Evolutionary conservation across 30 jellyfish, hydroid and myxozoan genomes (phyloP).

Genomic region (Chrysaora quinquecirrha): DNA sequence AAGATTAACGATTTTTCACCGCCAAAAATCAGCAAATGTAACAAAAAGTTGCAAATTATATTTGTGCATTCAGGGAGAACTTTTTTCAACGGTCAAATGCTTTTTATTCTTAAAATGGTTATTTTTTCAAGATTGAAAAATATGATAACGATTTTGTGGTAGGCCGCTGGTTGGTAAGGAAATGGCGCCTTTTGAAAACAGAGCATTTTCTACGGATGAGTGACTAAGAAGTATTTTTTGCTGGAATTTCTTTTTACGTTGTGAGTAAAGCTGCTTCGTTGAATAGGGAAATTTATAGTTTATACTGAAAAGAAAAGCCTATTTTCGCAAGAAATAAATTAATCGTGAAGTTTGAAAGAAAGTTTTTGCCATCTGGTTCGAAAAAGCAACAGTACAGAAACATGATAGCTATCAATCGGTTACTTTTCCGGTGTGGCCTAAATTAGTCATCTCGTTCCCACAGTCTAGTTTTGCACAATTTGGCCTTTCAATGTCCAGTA

Average conservation of each 20-base stretch:
- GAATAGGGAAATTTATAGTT: neutral
- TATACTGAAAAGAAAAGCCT: neutral
- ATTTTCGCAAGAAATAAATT: too few relatives aligned
- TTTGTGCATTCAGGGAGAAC: too few relatives aligned
- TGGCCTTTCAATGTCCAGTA: neutral
- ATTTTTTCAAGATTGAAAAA: neutral
- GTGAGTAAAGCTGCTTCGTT: neutral
- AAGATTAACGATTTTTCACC: too few relatives aligned
- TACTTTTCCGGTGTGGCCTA: neutral
- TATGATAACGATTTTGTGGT: constrained; percentile 47
- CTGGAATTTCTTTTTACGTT: neutral
- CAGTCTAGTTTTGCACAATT: neutral
- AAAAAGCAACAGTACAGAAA: neutral
- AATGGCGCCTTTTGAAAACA: constrained; percentile 76
- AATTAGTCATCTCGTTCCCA: neutral
- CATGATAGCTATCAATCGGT: neutral
- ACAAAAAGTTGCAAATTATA: too few relatives aligned
- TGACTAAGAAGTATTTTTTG: constrained; percentile 31
- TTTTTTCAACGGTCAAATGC: too few relatives aligned
- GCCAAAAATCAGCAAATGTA: too few relatives aligned
- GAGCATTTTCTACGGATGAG: constrained; percentile 58
- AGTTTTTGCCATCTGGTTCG: too few relatives aligned
- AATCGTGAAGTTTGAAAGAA: too few relatives aligned
- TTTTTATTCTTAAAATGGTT: constrained; percentile 14
- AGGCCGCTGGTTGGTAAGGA: constrained; percentile 55